Conservation (phyloP, 2,113 vertebrate genomes). For the Stomatorhinus ivindoensis region DNA sequence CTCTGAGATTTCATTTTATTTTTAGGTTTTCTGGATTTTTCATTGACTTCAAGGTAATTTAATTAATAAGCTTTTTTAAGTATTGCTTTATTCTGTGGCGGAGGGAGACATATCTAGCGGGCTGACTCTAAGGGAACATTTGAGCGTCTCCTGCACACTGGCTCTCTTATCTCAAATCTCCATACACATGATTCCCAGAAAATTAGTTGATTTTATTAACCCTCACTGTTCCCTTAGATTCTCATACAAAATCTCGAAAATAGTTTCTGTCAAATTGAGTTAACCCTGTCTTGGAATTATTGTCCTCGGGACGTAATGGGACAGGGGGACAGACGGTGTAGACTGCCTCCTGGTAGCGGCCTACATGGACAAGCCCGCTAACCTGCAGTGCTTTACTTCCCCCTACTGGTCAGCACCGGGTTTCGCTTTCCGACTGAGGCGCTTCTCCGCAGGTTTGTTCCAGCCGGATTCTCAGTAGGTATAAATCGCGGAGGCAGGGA, state of each 20-base stretch:
- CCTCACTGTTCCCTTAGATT: not conserved
- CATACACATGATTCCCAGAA: not conserved
- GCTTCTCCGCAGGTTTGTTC: not conserved
- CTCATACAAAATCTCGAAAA: not conserved
- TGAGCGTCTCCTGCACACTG: not conserved
- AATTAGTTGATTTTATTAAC: not conserved
- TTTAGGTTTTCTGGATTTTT: not conserved
- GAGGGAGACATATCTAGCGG: not conserved
- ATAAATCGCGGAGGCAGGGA: not conserved
- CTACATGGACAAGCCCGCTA: not conserved
- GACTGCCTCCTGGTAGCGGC: not conserved
- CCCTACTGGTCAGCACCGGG: not conserved
- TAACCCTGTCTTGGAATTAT: not conserved
- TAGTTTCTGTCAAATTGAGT: not conserved
- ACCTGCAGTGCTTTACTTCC: not conserved
- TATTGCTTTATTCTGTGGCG: not conserved
- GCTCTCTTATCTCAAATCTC: not conserved
- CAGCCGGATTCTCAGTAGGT: not conserved
- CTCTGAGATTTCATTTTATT: not conserved
- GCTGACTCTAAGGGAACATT: not conserved
- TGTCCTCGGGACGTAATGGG: not conserved
- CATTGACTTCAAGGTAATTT: not conserved
- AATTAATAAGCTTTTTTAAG: not conserved
- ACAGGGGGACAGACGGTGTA: no score
- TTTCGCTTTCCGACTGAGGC: not conserved